Base-by-base conservation (phyloP, 2,797 vertebrate species). In the Anas bahamensis region DNA sequence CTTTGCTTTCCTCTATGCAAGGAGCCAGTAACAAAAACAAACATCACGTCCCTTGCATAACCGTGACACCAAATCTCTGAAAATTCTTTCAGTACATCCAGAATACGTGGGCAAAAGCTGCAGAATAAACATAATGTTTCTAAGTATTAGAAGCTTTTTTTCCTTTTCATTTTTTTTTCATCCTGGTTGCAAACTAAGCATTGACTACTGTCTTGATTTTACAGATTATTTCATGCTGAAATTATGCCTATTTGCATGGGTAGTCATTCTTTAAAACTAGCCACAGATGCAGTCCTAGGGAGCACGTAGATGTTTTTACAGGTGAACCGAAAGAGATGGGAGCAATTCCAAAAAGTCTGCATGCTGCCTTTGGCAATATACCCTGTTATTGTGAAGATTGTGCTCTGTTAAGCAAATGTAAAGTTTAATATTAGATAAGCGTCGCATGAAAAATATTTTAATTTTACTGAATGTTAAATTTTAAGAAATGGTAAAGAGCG, bases 301-400 rank as follows among this genome's bases (percentile, higher is more conserved):
- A 98, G 98, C 97, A 97, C 94, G 95, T 98, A 98, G 98, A 98
- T 98, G 98, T 98, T 98, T 98, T 98, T 97, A 98, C 98, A 98
- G 98, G 98, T 98, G 98, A 98, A 98, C 98, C 97, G 97, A 98
- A 98, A 98, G 97, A 98, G 97, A 98, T 98, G 98, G 98, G 98
- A 98, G 96, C 97, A 87, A 91, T 96, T 98, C 98, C 98, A 98
- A 97, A 97, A 97, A 96, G 98, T 98, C 98, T 97, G 97, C 98
- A 96, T 95, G 98, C 97, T 97, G 98, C 98, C 97, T 98, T 98
- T 98, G 98, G 98, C 98, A 98, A 97, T 97, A 92, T 97, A 98
- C 96, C 97, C 98, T 98, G 97, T 98, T 98, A 98, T 98, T 98
- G 98, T 98, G 98, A 98, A 97, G 98, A 98, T 28, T 98, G 97